Base-by-base conservation (phyloP, 2,113 vertebrate genomes). In the Pelecanus crispus region DNA sequence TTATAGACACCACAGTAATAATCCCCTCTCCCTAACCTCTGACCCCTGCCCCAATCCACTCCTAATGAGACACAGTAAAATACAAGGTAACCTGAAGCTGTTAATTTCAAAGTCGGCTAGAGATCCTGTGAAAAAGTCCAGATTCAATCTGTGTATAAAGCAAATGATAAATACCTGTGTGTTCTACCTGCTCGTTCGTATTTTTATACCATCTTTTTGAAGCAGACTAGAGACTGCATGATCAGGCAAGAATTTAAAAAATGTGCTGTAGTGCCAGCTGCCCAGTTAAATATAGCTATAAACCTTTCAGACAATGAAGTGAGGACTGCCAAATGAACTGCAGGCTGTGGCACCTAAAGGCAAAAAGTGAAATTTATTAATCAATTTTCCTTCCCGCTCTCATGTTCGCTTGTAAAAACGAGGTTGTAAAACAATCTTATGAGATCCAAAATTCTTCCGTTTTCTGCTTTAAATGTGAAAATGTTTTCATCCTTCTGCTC, bases 401-500 rank as follows among this genome's bases (percentile, higher is more conserved):
- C 92, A 62, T 65, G 81, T 81, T 95, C 13, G 3, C 94, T 81
- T 85, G 81, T 89, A 96, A 96, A 95, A 82, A n/a, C 21, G 17
- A 67, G 75, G 86, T 2, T 82, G 88, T 84, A 88, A 95, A 97
- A 88, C 73, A 77, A 71, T 26, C 93, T 91, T 87, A 92, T 0
- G 21, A 94, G 52, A 92, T 40, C 74, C 86, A 86, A 96, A 97
- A 97, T 81, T 82, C 79, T 94, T 95, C 92, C 42, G 2, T 86
- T 97, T 96, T 96, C 96, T 87, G 81, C 87, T 89, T 81, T 83
- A 73, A 93, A 86, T 86, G 74, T 79, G 81, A 92, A 89, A 95
- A 62, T 91, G 88, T 97, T 98, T 97, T 97, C 95, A 97, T 97
- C 96, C 95, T 96, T 96, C 88, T 94, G 95, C 94, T 98, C 83